These are phyloP conservation scores for Hyposoter didymator DNA, from an alignment of 2,888 invertebrate species.

Conservation along the genomic window DNA sequence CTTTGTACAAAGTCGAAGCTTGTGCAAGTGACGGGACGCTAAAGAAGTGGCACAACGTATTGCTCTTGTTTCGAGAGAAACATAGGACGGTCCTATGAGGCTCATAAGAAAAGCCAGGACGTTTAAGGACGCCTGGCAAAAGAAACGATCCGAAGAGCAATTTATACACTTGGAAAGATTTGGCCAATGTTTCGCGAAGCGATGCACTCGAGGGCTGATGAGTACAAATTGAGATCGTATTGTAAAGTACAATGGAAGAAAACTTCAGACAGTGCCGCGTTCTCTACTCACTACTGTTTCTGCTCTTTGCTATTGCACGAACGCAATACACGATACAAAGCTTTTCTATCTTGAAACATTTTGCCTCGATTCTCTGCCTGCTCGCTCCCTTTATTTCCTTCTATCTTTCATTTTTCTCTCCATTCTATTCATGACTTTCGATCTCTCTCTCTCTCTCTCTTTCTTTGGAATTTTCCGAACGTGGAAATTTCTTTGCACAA, in stretches of 20 bases:
- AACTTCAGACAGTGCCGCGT: constrained; percentile 28
- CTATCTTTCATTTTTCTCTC: constrained; percentile 15
- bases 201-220: constrained; percentile 48
- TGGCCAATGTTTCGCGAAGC: constrained; percentile 37
- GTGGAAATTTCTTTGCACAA: constrained; percentile 23
- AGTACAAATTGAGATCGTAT: constrained; percentile 63
- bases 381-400: constrained; percentile 18
- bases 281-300: neutral
- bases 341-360: constrained; percentile 31
- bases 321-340: constrained; percentile 25
- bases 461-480: constrained; percentile 10
- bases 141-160: constrained; percentile 40
- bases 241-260: constrained; percentile 58
- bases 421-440: neutral
- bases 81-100: neutral
- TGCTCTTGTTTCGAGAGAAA: constrained; percentile 6
- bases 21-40: neutral
- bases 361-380: constrained; percentile 35
- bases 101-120: constrained; percentile 10
- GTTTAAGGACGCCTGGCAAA: constrained; percentile 11
- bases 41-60: neutral
- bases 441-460: constrained; percentile 10
- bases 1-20: neutral
- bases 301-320: constrained; percentile 20
- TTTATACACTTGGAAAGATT: constrained; percentile 32